Evolutionary conservation across 2,888 invertebrate species (phyloP).

Genomic region (Piscicola geometra): DNA sequence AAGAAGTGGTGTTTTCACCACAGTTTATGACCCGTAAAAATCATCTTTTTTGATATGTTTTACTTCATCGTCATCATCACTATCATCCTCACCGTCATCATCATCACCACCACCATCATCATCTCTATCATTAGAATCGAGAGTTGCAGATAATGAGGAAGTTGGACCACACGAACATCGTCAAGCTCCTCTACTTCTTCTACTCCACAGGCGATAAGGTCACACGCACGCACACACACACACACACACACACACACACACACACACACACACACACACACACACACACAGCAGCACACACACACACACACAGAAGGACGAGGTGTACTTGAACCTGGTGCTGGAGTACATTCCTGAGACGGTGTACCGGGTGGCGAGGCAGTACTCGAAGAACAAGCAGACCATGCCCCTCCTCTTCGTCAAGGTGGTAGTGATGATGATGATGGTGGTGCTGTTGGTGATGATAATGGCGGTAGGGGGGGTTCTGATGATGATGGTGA

Average conservation of each 20-base stretch:
- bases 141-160: conserved; percentile 99
- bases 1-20: too few relatives aligned
- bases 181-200: conserved; percentile 99
- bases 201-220: conserved; percentile 99
- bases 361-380: conserved; percentile 98
- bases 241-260: too few relatives aligned
- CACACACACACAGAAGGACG: conserved; percentile 99
- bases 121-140: conserved; percentile 74
- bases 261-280: too few relatives aligned
- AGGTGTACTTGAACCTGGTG: conserved; percentile 99
- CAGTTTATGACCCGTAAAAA: too few relatives aligned
- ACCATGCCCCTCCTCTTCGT: conserved; percentile 99
- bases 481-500: background rate
- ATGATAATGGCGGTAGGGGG: background rate
- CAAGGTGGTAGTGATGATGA: conserved; percentile 66
- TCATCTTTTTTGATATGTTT: too few relatives aligned
- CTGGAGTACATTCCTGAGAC: conserved; percentile 99
- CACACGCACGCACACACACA: too few relatives aligned
- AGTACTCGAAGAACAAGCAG: conserved; percentile 99
- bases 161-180: conserved; percentile 99
- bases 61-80: too few relatives aligned
- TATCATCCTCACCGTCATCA: conserved; percentile 8
- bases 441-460: background rate
- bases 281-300: too few relatives aligned
- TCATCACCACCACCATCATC: conserved; percentile 3